Conservation (phyloP, 1,140 invertebrate species). For the Saccostrea echinata region DNA sequence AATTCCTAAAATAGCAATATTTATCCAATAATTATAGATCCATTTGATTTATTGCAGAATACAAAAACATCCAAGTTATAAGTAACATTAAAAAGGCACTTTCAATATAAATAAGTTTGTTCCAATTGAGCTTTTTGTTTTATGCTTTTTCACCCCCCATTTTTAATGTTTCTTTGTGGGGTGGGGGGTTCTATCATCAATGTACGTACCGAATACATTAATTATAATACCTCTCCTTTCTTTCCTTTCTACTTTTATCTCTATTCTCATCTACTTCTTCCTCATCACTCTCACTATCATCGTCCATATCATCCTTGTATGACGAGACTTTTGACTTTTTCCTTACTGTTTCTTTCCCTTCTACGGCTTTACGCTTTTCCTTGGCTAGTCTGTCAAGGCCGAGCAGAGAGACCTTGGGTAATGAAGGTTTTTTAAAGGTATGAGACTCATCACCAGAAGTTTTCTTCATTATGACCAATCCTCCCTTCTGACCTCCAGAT, state of each 20-base stretch:
- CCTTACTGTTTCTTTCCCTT: conserved; percentile 76
- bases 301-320: conserved; percentile 84
- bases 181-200: too few species aligned
- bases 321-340: conserved; percentile 80
- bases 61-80: too few species aligned
- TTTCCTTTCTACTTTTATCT: background rate
- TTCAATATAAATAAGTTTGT: too few species aligned
- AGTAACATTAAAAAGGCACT: too few species aligned
- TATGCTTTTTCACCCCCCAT: too few species aligned
- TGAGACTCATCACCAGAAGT: conserved; percentile 78
- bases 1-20: conserved; percentile 82
- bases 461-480: conserved; percentile 90
- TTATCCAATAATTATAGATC: too few species aligned
- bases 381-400: conserved; percentile 93
- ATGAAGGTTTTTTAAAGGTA: conserved; percentile 85
- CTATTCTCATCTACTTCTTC: background rate
- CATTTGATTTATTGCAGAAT: too few species aligned
- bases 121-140: too few species aligned
- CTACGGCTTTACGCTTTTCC: conserved; percentile 82
- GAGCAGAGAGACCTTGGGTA: conserved; percentile 86
- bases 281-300: conserved; percentile 67
- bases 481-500: conserved; percentile 86
- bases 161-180: too few species aligned
- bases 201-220: too few species aligned
- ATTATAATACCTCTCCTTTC: background rate